These are phyloP conservation scores for Drosophila takahashii DNA, from an alignment of 1,140 invertebrate species.

Conservation along the genomic window DNA sequence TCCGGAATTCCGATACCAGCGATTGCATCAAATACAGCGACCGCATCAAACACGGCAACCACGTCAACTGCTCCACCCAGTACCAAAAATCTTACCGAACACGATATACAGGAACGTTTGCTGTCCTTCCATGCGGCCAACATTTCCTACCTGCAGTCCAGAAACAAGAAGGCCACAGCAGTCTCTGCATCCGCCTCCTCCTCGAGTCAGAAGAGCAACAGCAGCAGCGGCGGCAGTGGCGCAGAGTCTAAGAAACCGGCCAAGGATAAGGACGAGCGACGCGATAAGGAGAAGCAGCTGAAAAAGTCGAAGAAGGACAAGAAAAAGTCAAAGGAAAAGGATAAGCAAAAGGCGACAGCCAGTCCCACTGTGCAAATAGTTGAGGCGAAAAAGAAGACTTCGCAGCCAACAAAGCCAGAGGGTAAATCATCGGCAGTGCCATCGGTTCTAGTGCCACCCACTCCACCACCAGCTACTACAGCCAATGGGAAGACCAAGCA, in stretches of 20 bases:
- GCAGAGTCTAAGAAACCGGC: slow-evolving; percentile 47
- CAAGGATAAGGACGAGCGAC: slow-evolving; percentile 66
- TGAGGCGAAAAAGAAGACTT: slow-evolving; percentile 53
- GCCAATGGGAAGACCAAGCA: slow-evolving; percentile 63
- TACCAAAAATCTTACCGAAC: slow-evolving; percentile 83
- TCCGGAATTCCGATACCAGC: background rate
- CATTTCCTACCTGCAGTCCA: slow-evolving; percentile 86
- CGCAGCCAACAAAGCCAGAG: slow-evolving; percentile 15
- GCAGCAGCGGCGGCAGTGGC: slow-evolving; percentile 24
- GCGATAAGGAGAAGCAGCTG: slow-evolving; percentile 57
- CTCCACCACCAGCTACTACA: background rate
- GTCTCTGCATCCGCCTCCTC: slow-evolving; percentile 5
- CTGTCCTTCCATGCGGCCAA: slow-evolving; percentile 87
- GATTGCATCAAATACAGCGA: background rate
- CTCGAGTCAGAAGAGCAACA: slow-evolving; percentile 29
- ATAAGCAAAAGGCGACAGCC: slow-evolving; percentile 45
- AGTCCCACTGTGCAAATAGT: background rate
- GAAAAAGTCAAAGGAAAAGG: slow-evolving; percentile 69
- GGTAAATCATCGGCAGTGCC: slow-evolving; percentile 10
- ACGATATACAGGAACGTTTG: slow-evolving; percentile 87
- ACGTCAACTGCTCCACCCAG: slow-evolving; percentile 11
- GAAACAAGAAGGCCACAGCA: slow-evolving; percentile 86
- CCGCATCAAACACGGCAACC: background rate
- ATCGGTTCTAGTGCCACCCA: slow-evolving; percentile 2
- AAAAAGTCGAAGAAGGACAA: slow-evolving; percentile 73